These are phyloP conservation scores for Scalopus aquaticus DNA, from an alignment of 2,113 vertebrate species.

Conservation along the genomic window DNA sequence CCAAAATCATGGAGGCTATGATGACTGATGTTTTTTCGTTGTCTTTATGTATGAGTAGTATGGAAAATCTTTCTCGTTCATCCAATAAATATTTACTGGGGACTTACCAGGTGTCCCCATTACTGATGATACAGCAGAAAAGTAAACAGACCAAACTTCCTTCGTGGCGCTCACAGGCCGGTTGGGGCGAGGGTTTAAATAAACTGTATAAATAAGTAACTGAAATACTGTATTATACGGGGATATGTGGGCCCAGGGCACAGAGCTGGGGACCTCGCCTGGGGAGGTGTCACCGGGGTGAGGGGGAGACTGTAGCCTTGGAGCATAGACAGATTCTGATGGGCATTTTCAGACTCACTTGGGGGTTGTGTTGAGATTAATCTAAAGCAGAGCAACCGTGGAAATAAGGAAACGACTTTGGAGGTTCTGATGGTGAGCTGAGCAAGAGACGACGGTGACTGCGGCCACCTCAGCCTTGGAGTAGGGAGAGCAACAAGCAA, in stretches of 20 bases:
- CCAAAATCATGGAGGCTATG: neutral
- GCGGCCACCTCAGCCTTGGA: neutral
- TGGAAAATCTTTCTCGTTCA: slow-evolving; percentile 11
- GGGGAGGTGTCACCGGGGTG: neutral
- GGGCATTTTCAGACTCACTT: neutral
- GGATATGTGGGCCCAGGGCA: rapidly evolving
- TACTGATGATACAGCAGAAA: neutral
- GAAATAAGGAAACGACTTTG: neutral
- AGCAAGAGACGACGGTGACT: neutral
- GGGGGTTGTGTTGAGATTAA: neutral
- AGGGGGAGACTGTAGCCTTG: neutral
- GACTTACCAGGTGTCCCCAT: neutral
- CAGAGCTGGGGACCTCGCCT: rapidly evolving
- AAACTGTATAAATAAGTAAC: neutral
- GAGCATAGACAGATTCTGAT: neutral
- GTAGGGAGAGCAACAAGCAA: neutral
- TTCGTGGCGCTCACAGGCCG: neutral
- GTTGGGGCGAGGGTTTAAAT: neutral
- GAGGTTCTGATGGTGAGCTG: neutral
- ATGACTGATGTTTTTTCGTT: neutral
- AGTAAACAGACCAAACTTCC: neutral
- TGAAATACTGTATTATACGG: neutral
- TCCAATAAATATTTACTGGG: neutral
- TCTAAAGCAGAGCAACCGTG: neutral
- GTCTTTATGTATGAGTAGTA: neutral